Conservation (phyloP, 2,113 vertebrate genomes). For the Phalacrocorax carbo region DNA sequence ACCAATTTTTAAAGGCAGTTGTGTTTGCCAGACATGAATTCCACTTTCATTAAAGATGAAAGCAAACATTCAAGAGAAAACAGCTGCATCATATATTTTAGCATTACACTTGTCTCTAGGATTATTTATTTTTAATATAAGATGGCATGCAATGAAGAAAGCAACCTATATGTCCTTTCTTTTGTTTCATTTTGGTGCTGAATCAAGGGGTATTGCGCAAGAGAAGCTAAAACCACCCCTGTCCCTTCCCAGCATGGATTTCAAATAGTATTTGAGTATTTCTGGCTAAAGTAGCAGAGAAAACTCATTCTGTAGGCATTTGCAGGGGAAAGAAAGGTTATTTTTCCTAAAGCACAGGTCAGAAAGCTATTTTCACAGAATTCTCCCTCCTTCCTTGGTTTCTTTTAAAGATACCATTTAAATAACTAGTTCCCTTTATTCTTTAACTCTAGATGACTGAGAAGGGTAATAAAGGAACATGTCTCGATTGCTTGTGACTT, state of each 20-base stretch:
- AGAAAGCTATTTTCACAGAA: constrained; percentile 8
- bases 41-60: constrained; percentile 24
- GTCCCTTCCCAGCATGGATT: background rate
- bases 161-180: background rate
- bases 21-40: constrained; percentile 30
- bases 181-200: background rate
- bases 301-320: background rate
- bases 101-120: background rate
- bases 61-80: constrained; percentile 27
- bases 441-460: background rate
- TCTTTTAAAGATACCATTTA: background rate
- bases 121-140: constrained; percentile 33
- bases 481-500: background rate
- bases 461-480: background rate
- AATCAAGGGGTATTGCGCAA: background rate
- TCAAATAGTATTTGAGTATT: background rate
- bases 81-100: constrained; percentile 18
- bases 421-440: background rate
- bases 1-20: constrained; percentile 42
- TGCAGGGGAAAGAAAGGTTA: background rate
- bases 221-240: background rate
- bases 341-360: background rate
- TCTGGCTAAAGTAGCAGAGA: background rate
- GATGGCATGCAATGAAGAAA: background rate
- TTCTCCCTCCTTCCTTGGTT: background rate